Evolutionary conservation across 2,888 invertebrate species (phyloP), one percentile per base, ranked within the genome.

Genomic region (Hofmannophila pseudospretella): DNA sequence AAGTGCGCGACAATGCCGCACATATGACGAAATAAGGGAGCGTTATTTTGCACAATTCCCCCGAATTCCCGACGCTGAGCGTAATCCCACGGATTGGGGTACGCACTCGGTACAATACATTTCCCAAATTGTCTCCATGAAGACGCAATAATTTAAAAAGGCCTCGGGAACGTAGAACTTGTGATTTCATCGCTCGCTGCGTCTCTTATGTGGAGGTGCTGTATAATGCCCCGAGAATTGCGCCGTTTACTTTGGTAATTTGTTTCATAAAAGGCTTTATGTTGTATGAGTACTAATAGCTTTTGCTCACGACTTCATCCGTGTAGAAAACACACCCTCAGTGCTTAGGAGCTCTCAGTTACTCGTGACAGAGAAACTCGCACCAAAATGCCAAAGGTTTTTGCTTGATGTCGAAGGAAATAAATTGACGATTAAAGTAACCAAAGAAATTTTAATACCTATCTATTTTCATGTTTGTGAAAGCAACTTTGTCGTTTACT

Each of bases 101-200:
- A 41, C 38, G 38, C 38, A 61, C 59, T 57, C 54, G 47, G 62
- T 51, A 67, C 67, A 62, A 79, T 77, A 76, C 77, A 73, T 79
- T 77, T 65, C 51, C 64, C 51, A 72, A 80, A 81, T 80, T 76
- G 79, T 80, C 70, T 70, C 65, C 70, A 61, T 69, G 69, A 76
- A 76, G 64, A 67, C 68, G 75, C 67, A 65, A 79, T 80, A 69
- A 77, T 77, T 78, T 77, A 66, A 76, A 69, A 71, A 69, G 58
- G 58, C 19, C 32, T 26, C 14, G n/a, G n/a, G 23, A 20, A 20
- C 8, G 20, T 7, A 19, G 31, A 34, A 41, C 41, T 37, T 41
- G 37, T 41, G 41, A 41, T 35, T 34, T 27, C 34, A 27, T 34
- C 9, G 27, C 27, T 14, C 25, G 13, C n/a, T 5, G 32, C 9